Percentiles rank a stretch among this genome's conserved stretches.
These are phyloP conservation scores for Matsumurasca onukii DNA, from an alignment of 1,140 invertebrate species.

Conservation along the genomic window DNA sequence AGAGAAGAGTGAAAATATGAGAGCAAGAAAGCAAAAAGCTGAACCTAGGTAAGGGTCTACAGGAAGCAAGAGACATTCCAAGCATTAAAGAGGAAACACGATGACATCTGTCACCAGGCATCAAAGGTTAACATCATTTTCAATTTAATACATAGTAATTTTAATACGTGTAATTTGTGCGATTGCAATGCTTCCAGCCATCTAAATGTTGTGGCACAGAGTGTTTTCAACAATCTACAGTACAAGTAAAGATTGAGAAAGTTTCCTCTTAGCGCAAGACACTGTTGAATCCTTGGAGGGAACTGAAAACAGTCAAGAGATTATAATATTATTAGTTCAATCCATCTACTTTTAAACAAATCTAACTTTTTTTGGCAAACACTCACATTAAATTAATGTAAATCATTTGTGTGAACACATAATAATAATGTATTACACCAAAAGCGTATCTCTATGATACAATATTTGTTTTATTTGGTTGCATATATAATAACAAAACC, in stretches of 20 bases:
- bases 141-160: neutral
- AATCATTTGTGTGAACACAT: no score
- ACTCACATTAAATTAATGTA: no score
- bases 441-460: no score
- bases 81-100: conserved; percentile 35
- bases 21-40: conserved; percentile 29
- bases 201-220: conserved; percentile 34
- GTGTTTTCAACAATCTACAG: conserved; percentile 24
- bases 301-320: conserved; percentile 28
- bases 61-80: conserved; percentile 24
- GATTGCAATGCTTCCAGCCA: conserved; percentile 30
- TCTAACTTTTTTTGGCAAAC: no score
- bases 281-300: conserved; percentile 30
- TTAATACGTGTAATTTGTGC: conserved; percentile 15
- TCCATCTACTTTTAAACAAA: no score
- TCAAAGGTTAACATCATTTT: conserved; percentile 1
- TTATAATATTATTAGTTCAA: no score
- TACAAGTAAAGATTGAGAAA: conserved; percentile 20
- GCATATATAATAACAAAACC: no score
- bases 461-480: no score
- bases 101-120: conserved; percentile 37
- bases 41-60: conserved; percentile 22
- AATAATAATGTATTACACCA: no score
- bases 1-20: conserved; percentile 13
- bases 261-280: conserved; percentile 30